These are phyloP conservation scores for Augochlorella aurata DNA, from an alignment of 2,888 invertebrate species.

Conservation along the genomic window DNA sequence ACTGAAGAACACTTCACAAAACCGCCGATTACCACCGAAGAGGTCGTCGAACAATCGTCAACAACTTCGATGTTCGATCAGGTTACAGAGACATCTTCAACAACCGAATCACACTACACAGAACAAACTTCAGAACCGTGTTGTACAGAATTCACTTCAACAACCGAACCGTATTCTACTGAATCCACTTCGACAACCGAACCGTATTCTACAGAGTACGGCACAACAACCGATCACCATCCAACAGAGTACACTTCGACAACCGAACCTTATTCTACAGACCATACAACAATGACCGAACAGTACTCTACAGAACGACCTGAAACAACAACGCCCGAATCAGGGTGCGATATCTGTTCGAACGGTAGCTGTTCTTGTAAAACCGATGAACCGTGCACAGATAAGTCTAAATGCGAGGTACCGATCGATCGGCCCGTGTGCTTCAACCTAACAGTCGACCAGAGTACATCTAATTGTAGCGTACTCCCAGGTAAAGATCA, in stretches of 20 bases:
- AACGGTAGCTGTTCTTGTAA: conserved; percentile 83
- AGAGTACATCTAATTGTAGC: conserved; percentile 83
- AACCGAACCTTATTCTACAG: not conserved
- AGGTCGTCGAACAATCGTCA: not conserved
- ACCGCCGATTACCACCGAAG: not conserved
- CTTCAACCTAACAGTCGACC: conserved; percentile 84
- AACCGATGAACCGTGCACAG: conserved; percentile 85
- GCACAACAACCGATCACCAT: not conserved
- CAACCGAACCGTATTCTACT: not conserved
- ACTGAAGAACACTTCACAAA: conserved; percentile 18
- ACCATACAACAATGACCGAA: not conserved
- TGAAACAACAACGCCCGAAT: conserved; percentile 80
- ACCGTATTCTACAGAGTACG: not conserved
- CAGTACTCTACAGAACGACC: conserved; percentile 12
- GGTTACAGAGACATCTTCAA: not conserved
- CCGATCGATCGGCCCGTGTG: conserved; percentile 90
- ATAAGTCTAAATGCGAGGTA: conserved; percentile 88
- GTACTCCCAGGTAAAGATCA: conserved; percentile 85
- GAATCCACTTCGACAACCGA: not conserved
- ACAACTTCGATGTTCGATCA: not conserved
- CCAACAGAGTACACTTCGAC: not conserved
- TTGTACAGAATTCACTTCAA: not conserved
- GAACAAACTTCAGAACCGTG: not conserved
- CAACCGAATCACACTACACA: not conserved
- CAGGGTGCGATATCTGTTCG: conserved; percentile 82